Base-by-base conservation (phyloP, 37 sponge, comb jelly and placozoan species). In the Tethya wilhelma region DNA sequence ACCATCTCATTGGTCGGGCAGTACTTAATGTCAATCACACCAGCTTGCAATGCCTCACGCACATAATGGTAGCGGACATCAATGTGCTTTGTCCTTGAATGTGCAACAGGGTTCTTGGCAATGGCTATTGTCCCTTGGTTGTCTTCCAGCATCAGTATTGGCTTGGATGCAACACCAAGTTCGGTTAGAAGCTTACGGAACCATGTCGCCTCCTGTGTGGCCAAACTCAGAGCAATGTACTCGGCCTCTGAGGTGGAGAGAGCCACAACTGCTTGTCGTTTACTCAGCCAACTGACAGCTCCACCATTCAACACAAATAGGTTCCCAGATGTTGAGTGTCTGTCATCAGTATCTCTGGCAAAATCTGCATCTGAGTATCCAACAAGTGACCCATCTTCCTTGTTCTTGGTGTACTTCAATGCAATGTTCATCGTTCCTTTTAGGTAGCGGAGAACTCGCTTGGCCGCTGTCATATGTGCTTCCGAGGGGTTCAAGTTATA, bases 51-150 rank as follows among this genome's bases (percentile, higher is more conserved):
- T 23, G 64, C 64, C 59, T 81, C 64, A 23, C 64, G 57, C 1
- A 78, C 9, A 5, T 64, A 64, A 62, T 64, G 44, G 6, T n/a
- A 62, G 2, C 39, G n/a, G 40, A 81, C 40, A 39, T 81, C 73
- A 81, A 81, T 71, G 39, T 70, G 82, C 62, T 81, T 81, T 37
- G 82, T 72, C 44, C 73, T 20, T 11, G 59, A 20, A 31, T 72
- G 73, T 12, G n/a, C 73, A 36, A 71, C 45, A 40, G 71, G 46
- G 44, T 81, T 81, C 44, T 38, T 71, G 31, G 75, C 66, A 20
- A 74, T 73, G 32, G 74, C 74, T 30, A 83, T 73, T 30, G 84
- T 67, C 23, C 67, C 74, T 74, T 83, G 84, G 37, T 83, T 28
- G 71, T 81, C 66, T 63, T 78, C 79, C 29, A 25, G 34, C 44